Conservation (phyloP, 2,888 invertebrate genomes). For the Idaea aversata region DNA sequence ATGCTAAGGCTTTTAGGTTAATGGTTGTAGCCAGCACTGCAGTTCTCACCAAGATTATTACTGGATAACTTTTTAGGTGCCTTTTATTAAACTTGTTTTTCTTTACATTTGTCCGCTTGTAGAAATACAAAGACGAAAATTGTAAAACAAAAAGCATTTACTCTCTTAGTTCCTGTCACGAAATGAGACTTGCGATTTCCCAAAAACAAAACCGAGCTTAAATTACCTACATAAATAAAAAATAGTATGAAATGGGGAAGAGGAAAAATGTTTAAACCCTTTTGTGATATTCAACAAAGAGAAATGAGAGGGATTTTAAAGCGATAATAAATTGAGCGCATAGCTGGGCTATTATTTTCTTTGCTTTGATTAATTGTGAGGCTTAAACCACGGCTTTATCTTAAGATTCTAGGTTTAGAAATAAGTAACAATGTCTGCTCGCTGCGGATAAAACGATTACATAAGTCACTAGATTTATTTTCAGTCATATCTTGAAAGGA, state of each 20-base stretch:
- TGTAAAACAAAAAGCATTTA: conserved; percentile 18
- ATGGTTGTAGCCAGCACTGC: conserved; percentile 40
- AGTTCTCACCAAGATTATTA: conserved; percentile 1
- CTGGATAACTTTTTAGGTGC: conserved; percentile 8
- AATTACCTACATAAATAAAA: conserved; percentile 25
- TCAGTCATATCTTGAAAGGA: not conserved
- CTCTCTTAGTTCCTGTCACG: not conserved
- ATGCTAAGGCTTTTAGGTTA: conserved; percentile 45
- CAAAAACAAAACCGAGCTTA: conserved; percentile 26
- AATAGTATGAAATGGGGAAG: conserved; percentile 18
- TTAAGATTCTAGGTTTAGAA: conserved; percentile 21
- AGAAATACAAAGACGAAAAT: conserved; percentile 13
- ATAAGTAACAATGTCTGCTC: conserved; percentile 12
- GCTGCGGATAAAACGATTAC: not conserved
- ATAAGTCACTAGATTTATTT: not conserved
- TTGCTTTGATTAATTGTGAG: conserved; percentile 43
- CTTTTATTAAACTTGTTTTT: not conserved
- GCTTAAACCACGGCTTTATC: conserved; percentile 29
- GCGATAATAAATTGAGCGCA: conserved; percentile 52
- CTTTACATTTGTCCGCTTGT: not conserved
- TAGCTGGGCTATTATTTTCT: conserved; percentile 45
- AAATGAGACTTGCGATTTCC: conserved; percentile 17
- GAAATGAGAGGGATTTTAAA: conserved; percentile 41
- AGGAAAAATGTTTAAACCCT: conserved; percentile 41
- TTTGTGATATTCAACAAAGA: conserved; percentile 51